phyloP scores from a whole-genome alignment of 1,140 invertebrate species.

The Apis cerana region DNA sequence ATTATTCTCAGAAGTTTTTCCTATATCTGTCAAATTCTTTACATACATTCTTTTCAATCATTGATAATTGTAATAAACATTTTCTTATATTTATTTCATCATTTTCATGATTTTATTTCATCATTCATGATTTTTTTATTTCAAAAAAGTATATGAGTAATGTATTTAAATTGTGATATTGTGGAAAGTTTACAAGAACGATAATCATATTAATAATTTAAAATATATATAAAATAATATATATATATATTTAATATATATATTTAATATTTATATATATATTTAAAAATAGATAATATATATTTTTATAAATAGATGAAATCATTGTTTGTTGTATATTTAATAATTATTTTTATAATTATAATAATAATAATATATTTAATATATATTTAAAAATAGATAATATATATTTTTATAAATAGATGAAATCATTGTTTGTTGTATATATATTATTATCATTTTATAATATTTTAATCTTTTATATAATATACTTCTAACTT shows the following conservation, averaged over 20 bases:
- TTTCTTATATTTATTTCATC: background rate
- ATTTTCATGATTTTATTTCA: background rate
- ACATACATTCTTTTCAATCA: background rate
- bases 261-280: too few relatives aligned
- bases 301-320: too few relatives aligned
- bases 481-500: background rate
- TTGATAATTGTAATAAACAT: background rate
- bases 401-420: too few relatives aligned
- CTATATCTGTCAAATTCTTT: slow-evolving; percentile 13
- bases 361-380: too few relatives aligned
- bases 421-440: background rate
- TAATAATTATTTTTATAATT: background rate
- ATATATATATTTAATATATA: too few relatives aligned
- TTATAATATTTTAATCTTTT: background rate
- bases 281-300: too few relatives aligned
- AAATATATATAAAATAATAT: too few relatives aligned
- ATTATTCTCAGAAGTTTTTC: slow-evolving; percentile 50
- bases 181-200: background rate
- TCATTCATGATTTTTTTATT: background rate
- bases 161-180: background rate
- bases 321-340: background rate
- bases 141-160: background rate
- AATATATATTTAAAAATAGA: too few relatives aligned
- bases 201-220: background rate
- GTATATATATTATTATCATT: background rate